Percentiles rank a stretch among this genome's conserved stretches.
These are phyloP conservation scores for Pogonomyrmex californicus DNA, from an alignment of 1,140 invertebrate genomes.

Conservation along the genomic window DNA sequence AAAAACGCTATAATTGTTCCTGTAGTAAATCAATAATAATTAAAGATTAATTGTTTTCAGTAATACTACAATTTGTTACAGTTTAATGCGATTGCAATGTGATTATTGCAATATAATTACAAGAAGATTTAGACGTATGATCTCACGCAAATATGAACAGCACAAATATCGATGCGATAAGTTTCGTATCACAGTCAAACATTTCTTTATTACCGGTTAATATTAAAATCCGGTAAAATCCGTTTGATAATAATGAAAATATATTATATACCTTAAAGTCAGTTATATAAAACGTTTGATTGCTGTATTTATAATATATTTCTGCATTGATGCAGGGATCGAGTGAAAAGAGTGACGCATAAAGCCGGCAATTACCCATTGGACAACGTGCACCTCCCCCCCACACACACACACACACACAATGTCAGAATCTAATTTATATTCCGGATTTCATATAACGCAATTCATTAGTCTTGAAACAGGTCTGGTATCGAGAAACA, in stretches of 20 bases:
- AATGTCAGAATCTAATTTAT: constrained; percentile 81
- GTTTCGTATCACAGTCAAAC: constrained; percentile 1
- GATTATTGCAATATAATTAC: constrained; percentile 6
- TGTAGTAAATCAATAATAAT: neutral
- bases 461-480: constrained; percentile 78
- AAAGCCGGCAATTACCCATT: constrained; percentile 77
- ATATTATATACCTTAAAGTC: constrained; percentile 28
- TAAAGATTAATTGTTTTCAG: neutral
- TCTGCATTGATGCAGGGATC: constrained; percentile 11
- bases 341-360: constrained; percentile 40
- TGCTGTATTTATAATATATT: constrained; percentile 43
- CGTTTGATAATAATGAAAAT: constrained; percentile 20
- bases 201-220: constrained; percentile 30
- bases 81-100: constrained; percentile 20
- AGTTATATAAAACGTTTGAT: constrained; percentile 22
- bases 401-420: neutral
- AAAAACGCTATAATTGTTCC: neutral
- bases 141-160: neutral
- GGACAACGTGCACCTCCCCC: constrained; percentile 64
- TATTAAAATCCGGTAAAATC: constrained; percentile 15
- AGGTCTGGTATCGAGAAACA: constrained; percentile 71
- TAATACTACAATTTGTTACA: neutral
- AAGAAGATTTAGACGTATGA: neutral
- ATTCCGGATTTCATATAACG: constrained; percentile 80
- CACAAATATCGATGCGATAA: neutral